Base-by-base conservation (phyloP, 2,888 invertebrate genomes). In the Aspidiotus rigidus region DNA sequence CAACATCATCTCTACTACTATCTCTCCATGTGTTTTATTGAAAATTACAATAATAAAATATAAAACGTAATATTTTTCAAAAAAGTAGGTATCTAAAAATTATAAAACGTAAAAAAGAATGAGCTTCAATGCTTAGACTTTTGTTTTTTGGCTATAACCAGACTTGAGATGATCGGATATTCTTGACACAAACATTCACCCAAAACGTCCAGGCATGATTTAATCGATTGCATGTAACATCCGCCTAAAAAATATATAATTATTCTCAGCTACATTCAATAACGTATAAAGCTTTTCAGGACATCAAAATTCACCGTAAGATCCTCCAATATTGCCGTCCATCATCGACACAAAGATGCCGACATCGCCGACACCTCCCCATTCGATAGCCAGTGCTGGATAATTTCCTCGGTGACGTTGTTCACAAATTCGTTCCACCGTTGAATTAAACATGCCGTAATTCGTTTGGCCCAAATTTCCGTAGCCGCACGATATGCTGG, bases 321-420 rank as follows among this genome's bases (percentile, higher is more conserved):
- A 28, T 2, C 11, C n/a, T 56, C 70, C 71, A 16, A 56, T 57
- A 9, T 71, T 70, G 17, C 71, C 71, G 16, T 69, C 71, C 40
- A 64, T 42, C 11, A 72, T 55, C 17, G 44, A 16, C 17, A 71
- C 70, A 6, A 71, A 66, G 71, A 72, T 72, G 7, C 72, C 72
- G 7, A 72, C 72, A 15, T 72, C 70, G 2, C 71, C 71, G 1
- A 72, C 71, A 15, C 63, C 71, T 17, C 72, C 72, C 72, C 72
- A 72, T 71, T 72, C 71, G 2, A 72, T 67, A 1, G 72, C 71
- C 54, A 72, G 60, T n/a, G 71, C 72, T n/a, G 71, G 69, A 13
- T 71, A 39, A 7, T 69, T 64, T 40, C 64, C 57, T 49, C 54
- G 41, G 42, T 67, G 62, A 41, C 72, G 63, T 42, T 64, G 49